Base-by-base conservation (phyloP, 2,113 vertebrate genomes). In the Nymphicus hollandicus region DNA sequence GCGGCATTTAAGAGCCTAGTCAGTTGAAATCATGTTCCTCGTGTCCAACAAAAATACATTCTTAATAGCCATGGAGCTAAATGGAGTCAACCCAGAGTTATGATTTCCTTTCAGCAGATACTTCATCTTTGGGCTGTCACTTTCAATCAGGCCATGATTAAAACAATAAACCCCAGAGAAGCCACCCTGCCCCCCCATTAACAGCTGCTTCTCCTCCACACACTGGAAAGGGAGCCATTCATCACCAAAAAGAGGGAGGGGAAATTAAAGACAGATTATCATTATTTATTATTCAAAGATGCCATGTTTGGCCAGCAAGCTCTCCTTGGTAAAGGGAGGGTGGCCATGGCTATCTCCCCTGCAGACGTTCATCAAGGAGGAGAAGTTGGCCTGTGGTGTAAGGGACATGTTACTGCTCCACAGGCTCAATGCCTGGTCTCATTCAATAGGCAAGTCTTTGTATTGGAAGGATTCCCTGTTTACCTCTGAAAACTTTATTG, bases 121-220 rank as follows among this genome's bases (percentile, higher is more conserved):
- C 96, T 97, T 97, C 85, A 73, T 97, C 97, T 96, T 96, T 35
- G 33, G 81, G 91, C 96, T 97, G 97, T 93, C 98, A 97, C 97
- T 98, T 98, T 96, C 81, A 53, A 97, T 97, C 92, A 96, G 97
- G 97, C 96, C 97, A 97, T 96, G 98, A 98, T 97, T 98, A 95
- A 97, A 98, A 98, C 97, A 98, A 98, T 97, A 98, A 98, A 98
- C 96, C 92, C 43, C 33, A 7, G 77, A 82, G 88, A 84, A 94
- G 77, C 65, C 86, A 91, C 88, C 77, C 82, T 58, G 37, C 71
- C 94, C 93, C 93, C 85, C 60, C 53, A 1, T 68, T 96, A 96
- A 95, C 97, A 97, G 96, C 94, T 96, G 97, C 94, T 95, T 95
- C 86, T 94, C 81, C 82, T 89, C 97, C 93, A 71, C n/a, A 1